Evolutionary conservation across 2,797 vertebrate genomes (phyloP), one percentile per base, ranked within the genome.

Genomic region (Vespertilio murinus): DNA sequence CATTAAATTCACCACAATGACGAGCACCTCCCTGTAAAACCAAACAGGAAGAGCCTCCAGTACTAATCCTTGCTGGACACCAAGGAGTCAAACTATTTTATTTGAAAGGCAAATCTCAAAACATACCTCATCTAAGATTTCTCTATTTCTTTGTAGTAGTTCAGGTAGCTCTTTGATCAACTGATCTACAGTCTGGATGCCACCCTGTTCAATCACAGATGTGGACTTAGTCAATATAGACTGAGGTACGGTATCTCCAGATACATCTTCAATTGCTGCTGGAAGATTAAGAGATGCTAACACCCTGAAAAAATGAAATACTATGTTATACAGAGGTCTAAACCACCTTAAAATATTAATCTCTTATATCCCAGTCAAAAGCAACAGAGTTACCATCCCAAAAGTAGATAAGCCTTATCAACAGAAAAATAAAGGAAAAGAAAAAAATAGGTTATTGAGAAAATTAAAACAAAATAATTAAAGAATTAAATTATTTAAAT

Each of bases 271-370:
- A 6, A 99, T 98, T 49, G 99, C 99, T 90, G 99, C 99, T 59
- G 99, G 99, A 94, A 99, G 99, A 97, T 99, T 99, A 74, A 99
- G 98, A 59, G 99, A 99, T 8, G 99, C 99, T 98, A 99, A 97
- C 49, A 99, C 99, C 92, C 99, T 99, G 97, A 35, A 86, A 87
- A 94, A 59, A 92, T 33, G n/a, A 96, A 59, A 95, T 4, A 78
- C 1, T 69, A 8, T 84, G 59, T 94, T 61, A 95, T 33, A 28
- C n/a, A 33, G 11, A 89, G 42, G 16, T 78, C 47, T 73, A 94
- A 78, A 80, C 7, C 30, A 77, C 7, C 35, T 90, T 92, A 74
- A 95, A 95, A 94, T 28, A 85, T 42, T 71, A 25, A 65, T 59
- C 8, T 82, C 52, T 59, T 65, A 65, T 35, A 88, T 23, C 30